Evolutionary conservation across 1,140 invertebrate genomes (phyloP).

Genomic region (Globodera ellingtonae): DNA sequence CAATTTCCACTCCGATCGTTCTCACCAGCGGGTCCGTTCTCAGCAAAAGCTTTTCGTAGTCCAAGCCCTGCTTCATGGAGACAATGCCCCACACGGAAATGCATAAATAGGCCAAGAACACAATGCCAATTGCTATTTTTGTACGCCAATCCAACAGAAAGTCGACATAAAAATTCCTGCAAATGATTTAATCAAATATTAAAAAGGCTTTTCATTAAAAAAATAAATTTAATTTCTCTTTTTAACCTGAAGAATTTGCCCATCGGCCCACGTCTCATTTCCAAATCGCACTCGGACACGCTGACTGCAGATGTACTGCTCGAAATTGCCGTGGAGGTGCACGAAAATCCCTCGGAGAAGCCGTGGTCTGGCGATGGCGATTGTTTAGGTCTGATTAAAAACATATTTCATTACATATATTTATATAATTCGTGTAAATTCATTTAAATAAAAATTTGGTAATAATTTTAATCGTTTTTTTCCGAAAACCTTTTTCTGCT

Average conservation of each 20-base stretch:
- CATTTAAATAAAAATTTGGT: background rate
- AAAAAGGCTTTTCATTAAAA: background rate
- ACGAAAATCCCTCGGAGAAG: background rate
- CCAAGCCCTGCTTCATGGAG: slow-evolving; percentile 66
- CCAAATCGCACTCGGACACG: slow-evolving; percentile 52
- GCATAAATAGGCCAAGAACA: slow-evolving; percentile 65
- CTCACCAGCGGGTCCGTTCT: slow-evolving; percentile 64
- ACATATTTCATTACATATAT: background rate
- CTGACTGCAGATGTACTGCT: slow-evolving; percentile 6
- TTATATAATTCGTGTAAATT: background rate
- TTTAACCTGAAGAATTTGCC: slow-evolving; percentile 57
- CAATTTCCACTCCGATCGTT: slow-evolving; percentile 50
- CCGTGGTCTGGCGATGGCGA: background rate
- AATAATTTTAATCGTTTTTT: background rate
- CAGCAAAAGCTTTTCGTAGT: slow-evolving; percentile 66
- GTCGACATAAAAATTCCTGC: slow-evolving; percentile 60
- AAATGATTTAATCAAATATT: slow-evolving; percentile 29
- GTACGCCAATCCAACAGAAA: slow-evolving; percentile 55
- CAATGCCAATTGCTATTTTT: slow-evolving; percentile 61
- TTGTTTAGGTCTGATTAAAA: background rate
- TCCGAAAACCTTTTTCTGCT: background rate
- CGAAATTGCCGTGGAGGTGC: background rate
- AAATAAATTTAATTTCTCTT: background rate
- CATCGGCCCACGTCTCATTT: slow-evolving; percentile 58
- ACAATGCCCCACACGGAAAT: slow-evolving; percentile 64